Evolutionary conservation across 2,113 vertebrate species (phyloP), one percentile per base, ranked within the genome.

Genomic region (Neodontobutis hainanensis): DNA sequence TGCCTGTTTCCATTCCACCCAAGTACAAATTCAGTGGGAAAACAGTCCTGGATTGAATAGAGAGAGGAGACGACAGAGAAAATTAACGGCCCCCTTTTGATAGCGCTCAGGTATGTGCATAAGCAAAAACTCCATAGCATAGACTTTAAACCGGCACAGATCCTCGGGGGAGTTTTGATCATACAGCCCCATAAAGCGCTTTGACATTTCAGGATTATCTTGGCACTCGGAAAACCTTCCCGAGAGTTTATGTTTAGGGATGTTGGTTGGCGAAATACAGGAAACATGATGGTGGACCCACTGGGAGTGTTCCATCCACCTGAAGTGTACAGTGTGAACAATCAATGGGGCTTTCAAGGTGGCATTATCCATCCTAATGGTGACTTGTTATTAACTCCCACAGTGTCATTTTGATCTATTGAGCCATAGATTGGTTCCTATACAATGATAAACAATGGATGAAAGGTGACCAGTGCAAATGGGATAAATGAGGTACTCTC

Each of bases 361-460:
- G 72, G 87, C 83, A 75, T 90, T 90, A 92, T 90, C 85, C 70
- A 58, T 90, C 83, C 86, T 91, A 90, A 93, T 91, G 88, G 88
- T 82, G 34, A 66, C 34, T 83, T 88, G 88, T 86, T 89, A 87
- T 91, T 92, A 92, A 89, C 87, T 86, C 87, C 71, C 77, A 75
- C 80, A 77, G 70, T 89, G 85, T 83, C 87, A 90, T 93, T 91
- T 92, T 73, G 90, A 91, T 82, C 44, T 81, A 92, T 91, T 90
- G 90, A 91, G 71, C 82, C 85, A 90, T 92, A 75, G 88, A 89
- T 70, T 48, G 61, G 51, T 65, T 61, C 75, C 86, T 86, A 88
- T 88, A 90, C 77, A 90, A 91, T 90, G 87, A 87, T 87, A 87
- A 81, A 87, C 67, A 82, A 84, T 69, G 70, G 83, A 83, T 83